Base-by-base conservation (phyloP, 1,140 invertebrate genomes). In the Phymorhynchus buccinoides region DNA sequence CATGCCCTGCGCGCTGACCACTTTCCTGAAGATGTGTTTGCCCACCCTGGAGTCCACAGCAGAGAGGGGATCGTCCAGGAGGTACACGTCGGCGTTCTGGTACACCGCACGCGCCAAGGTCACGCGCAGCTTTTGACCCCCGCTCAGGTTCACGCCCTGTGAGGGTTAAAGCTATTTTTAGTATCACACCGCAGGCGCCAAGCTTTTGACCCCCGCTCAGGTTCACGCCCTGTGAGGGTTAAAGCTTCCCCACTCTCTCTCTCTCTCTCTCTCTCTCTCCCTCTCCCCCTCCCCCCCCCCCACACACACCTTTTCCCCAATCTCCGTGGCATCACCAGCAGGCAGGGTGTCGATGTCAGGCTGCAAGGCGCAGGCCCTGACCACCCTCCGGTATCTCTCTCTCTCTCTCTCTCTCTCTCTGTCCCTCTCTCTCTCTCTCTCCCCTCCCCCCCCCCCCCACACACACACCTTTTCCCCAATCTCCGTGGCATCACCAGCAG, bases 341-440 rank as follows among this genome's bases (percentile, higher is more conserved):
- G 95, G 93, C 9, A 96, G 90, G 48, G 95, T 94, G 7, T 95
- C 94, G 82, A 97, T 91, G 91, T 97, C 96, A 9, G 95, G 94
- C 87, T 95, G 94, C 32, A 97, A 90, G 91, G 93, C 85, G 92
- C 94, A 92, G 88, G 94, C 91, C 91, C 95, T 93, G 89, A 94
- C 89, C 48, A 52, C 48, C 48, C 48, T n/a, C n/a, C n/a, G n/a
- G n/a, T n/a, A n/a, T n/a, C n/a, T n/a, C n/a, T n/a, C n/a, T n/a
- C n/a, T n/a, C n/a, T n/a, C n/a, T n/a, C n/a, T n/a, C n/a, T n/a
- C n/a, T n/a, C n/a, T n/a, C n/a, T n/a, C n/a, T n/a, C n/a, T n/a
- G n/a, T n/a, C n/a, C n/a, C n/a, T n/a, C n/a, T n/a, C 30, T n/a
- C 30, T 22, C 12, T 62, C n/a, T n/a, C n/a, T n/a, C n/a, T n/a